Evolutionary conservation across 2,113 vertebrate species (phyloP).

Genomic region (Chaetops frenatus): DNA sequence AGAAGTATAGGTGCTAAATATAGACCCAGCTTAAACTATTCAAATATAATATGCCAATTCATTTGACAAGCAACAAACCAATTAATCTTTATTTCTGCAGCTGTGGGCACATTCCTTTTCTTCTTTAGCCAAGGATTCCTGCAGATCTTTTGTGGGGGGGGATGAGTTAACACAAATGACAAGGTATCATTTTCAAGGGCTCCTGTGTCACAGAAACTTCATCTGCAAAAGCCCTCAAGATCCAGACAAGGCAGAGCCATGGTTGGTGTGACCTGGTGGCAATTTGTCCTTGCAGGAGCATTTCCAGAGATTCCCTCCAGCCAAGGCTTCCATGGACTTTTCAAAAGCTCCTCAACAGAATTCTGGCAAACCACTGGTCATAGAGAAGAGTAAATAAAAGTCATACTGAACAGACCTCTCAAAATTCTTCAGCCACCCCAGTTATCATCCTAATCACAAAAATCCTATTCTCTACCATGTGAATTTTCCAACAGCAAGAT

Average conservation of each 20-base stretch:
- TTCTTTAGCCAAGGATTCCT: background rate
- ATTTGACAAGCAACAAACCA: background rate
- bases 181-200: background rate
- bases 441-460: background rate
- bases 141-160: background rate
- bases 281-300: background rate
- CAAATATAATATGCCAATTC: background rate
- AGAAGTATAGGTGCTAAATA: background rate
- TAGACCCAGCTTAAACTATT: conserved; percentile 5
- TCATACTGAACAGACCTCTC: background rate
- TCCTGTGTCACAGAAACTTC: background rate
- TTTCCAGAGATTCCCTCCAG: background rate
- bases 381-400: background rate
- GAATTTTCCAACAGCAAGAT: background rate
- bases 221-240: background rate
- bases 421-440: background rate
- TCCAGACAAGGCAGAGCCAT: background rate
- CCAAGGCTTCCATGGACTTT: background rate
- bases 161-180: background rate
- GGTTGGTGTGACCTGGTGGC: background rate
- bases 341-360: background rate
- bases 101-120: background rate
- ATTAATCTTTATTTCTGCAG: background rate
- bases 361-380: background rate
- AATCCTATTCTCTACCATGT: rapidly evolving